Evolutionary conservation across 2,113 vertebrate genomes (phyloP).

Genomic region (Pipa parva): DNA sequence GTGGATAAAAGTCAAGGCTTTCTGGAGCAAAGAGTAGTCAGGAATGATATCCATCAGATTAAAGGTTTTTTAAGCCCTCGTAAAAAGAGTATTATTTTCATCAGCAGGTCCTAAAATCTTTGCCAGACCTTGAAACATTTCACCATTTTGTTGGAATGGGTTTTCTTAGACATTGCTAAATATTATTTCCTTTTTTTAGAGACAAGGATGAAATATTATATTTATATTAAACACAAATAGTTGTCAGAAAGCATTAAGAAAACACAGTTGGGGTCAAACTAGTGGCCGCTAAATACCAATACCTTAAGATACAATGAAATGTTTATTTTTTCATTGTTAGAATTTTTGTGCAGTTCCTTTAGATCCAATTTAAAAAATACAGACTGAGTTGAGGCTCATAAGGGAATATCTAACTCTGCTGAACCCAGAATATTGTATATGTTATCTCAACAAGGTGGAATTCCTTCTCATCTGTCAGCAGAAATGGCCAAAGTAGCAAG

Average conservation of each 20-base stretch:
- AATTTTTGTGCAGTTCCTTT: neutral
- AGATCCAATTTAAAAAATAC: neutral
- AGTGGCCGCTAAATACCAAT: neutral
- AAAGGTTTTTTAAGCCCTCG: no score
- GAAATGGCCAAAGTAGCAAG: neutral
- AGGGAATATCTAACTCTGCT: neutral
- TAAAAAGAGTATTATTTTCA: no score
- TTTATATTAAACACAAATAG: neutral
- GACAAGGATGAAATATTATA: neutral
- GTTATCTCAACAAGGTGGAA: neutral
- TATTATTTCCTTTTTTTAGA: neutral
- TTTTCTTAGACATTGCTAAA: neutral
- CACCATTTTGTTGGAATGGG: neutral
- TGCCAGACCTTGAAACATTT: neutral
- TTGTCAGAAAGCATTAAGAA: neutral
- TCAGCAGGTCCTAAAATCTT: no score
- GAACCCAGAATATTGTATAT: neutral
- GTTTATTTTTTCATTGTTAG: neutral
- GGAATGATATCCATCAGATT: no score
- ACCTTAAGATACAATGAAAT: neutral
- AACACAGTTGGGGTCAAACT: neutral
- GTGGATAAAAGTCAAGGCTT: no score
- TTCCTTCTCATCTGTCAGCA: neutral
- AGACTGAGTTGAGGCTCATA: neutral
- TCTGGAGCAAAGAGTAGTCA: no score